phyloP scores from a whole-genome alignment of 2,888 invertebrate genomes.

The Cremastobaeus sp. region DNA sequence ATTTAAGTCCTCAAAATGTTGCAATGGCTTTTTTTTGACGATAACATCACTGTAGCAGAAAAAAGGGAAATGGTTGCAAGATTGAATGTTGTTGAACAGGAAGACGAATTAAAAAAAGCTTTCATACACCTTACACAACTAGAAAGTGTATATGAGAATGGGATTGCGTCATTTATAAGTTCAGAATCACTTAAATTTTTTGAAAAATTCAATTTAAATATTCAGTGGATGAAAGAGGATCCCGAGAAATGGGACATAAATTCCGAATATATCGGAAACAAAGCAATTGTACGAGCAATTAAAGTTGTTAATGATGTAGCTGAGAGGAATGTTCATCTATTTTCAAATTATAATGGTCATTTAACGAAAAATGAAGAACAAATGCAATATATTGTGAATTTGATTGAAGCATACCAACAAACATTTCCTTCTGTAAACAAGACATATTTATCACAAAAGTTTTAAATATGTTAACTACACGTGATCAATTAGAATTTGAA shows the following conservation, averaged over 20 bases:
- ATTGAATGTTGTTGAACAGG: too few species aligned
- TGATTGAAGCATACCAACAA: not conserved
- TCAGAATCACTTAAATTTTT: not conserved
- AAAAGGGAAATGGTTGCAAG: too few species aligned
- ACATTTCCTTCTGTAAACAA: not conserved
- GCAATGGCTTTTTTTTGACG: too few species aligned
- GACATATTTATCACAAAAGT: not conserved
- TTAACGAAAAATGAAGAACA: conserved; percentile 1
- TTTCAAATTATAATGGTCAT: not conserved
- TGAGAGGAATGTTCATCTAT: not conserved
- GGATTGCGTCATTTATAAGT: not conserved
- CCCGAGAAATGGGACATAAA: not conserved
- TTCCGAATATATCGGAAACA: not conserved
- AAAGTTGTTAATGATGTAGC: not conserved
- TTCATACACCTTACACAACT: not conserved
- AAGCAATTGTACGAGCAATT: not conserved
- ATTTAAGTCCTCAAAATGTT: too few species aligned
- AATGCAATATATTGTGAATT: not conserved
- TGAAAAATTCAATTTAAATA: not conserved
- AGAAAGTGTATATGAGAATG: not conserved
- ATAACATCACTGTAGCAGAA: too few species aligned
- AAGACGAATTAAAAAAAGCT: not conserved
- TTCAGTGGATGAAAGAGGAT: not conserved
- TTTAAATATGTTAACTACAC: too few species aligned
- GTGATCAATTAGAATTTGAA: too few species aligned